Evolutionary conservation across 2,797 vertebrate species (phyloP), one percentile per base, ranked within the genome.

Genomic region (Chaetodon trifasciatus): DNA sequence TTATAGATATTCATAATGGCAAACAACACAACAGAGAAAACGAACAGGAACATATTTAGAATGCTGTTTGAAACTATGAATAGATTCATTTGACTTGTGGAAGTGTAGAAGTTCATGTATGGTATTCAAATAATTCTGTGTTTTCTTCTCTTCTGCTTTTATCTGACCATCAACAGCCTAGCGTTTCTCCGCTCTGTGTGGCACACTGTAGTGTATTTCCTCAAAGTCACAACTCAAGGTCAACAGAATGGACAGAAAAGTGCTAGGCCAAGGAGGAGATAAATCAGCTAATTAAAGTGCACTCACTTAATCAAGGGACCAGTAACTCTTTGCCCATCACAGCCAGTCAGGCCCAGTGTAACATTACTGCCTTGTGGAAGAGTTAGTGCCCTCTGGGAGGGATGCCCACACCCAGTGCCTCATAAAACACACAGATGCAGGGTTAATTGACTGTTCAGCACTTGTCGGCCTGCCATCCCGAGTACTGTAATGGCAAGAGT

Each of bases 361-460:
- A 81, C 96, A 96, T 97, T 96, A 97, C 96, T 96, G 96, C 96
- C 96, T 95, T 44, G 92, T 93, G 93, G 95, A 97, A 97, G 96
- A 97, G 95, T 97, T 97, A 97, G 96, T 96, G 96, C 95, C 96
- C 91, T 87, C 82, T 79, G 90, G 92, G 91, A 91, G 80, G 78
- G 81, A 71, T 88, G 96, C 82, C 86, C 90, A 92, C 95, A 96
- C 91, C 89, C 94, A 64, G 89, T 78, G 96, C 96, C 96, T 97
- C 96, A 96, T 98, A 98, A 99, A 98, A 97, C 97, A 97, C 97
- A 97, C 97, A 98, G 97, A 98, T 97, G 98, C 97, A 96, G 96
- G 96, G 97, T 98, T 99, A 98, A 99, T 97, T 97, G 97, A 97
- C 96, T 98, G 97, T 96, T 95, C 95, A 96, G 96, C 95, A 95